Evolutionary conservation across 2,797 vertebrate genomes (phyloP), one percentile per base, ranked within the genome.

Genomic region (Pipistrellus pygmaeus): DNA sequence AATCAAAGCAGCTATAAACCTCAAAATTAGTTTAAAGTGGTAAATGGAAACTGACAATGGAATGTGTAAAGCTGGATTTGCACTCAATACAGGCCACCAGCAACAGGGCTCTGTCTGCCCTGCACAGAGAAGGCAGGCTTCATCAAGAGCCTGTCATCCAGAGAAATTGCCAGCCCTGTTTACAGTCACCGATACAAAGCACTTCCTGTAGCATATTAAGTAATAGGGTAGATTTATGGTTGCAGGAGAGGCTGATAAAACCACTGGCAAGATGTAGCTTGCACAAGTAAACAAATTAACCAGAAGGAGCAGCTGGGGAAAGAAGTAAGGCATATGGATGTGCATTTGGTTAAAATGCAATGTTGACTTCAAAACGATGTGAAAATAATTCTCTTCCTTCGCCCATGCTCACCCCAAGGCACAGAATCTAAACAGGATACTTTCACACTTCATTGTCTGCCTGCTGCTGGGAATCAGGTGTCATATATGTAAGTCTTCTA

Each of bases 141-240:
- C 51, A 18, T 71, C 78, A 73, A 93, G 27, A 14, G 64, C 55
- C 51, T 41, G 11, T 87, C 85, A 78, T 0, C 53, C 41, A 95
- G 6, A 90, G 75, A 85, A 15, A 53, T 20, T 88, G 55, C 60
- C 53, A 51, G 18, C 2, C 18, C 7, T 62, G 69, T 81, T 84
- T 97, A 89, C 38, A 96, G 95, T 84, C 82, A 88, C 89, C 96
- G 64, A 95, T 78, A 78, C 62, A 92, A 94, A 95, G 92, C 85
- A 91, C 93, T 96, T 96, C 92, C 68, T 62, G 76, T 35, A 44
- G 8, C 14, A 17, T 88, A 90, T 94, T 89, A 94, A 83, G 93
- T 94, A 96, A 96, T 80, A 85, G 80, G 78, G 85, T 77, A 95
- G 90, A 97, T 96, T 97, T 96, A 96, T 86, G 73, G 85, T 53